phyloP scores from a whole-genome alignment of 2,113 vertebrate species.

The Patagioenas fasciata region DNA sequence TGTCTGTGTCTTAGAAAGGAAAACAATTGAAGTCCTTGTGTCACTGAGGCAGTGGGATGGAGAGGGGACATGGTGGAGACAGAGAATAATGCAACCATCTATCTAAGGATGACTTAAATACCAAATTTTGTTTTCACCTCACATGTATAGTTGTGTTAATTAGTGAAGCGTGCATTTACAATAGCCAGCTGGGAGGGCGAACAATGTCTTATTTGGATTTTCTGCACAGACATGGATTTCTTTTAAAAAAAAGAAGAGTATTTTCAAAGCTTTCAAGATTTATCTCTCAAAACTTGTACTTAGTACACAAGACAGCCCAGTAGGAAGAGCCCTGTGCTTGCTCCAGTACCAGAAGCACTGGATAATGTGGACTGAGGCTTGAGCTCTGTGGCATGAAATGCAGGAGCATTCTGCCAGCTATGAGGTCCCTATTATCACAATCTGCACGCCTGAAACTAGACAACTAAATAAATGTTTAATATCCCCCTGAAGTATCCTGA shows the following conservation, averaged over 20 bases:
- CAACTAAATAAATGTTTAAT: not conserved
- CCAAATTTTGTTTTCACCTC: not conserved
- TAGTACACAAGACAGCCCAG: not conserved
- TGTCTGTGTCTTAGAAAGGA: not conserved
- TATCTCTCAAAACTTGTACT: not conserved
- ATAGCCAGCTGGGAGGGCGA: not conserved
- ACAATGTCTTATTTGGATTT: not conserved
- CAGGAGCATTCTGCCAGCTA: not conserved
- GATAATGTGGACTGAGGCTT: not conserved
- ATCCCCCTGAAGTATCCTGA: not conserved
- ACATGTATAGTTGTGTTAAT: not conserved
- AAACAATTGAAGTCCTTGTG: not conserved
- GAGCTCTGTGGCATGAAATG: not conserved
- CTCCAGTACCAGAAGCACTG: not conserved
- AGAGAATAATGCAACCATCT: not conserved
- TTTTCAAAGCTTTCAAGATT: not conserved
- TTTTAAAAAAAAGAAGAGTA: not conserved
- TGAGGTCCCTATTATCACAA: not conserved
- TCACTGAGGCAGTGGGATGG: not conserved
- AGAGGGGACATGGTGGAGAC: not conserved
- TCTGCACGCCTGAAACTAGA: not conserved
- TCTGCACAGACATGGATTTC: not conserved
- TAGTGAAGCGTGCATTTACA: not conserved
- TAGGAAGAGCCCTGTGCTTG: not conserved
- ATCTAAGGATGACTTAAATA: not conserved